Conservation (phyloP, 2,113 vertebrate species). For the Rhinopomastus cyanomelas region DNA sequence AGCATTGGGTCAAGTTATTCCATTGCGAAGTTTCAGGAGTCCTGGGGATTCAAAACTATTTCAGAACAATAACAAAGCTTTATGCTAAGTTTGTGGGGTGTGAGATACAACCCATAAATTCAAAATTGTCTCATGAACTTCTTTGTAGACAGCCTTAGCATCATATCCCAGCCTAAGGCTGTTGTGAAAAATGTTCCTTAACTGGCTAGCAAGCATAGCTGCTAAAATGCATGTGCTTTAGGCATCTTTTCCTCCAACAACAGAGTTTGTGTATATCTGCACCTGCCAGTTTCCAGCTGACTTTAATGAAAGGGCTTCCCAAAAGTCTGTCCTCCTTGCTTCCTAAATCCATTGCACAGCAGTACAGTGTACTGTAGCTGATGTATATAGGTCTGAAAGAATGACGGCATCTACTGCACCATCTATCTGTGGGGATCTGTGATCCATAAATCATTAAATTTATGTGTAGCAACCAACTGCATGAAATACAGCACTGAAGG, state of each 20-base stretch:
- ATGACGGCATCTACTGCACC: neutral
- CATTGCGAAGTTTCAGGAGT: neutral
- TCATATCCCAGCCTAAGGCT: neutral
- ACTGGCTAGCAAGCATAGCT: fast-evolving
- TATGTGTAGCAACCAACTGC: neutral
- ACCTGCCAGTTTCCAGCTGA: neutral
- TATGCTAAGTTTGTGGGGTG: neutral
- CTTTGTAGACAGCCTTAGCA: neutral
- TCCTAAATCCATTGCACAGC: fast-evolving
- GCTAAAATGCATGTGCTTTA: neutral
- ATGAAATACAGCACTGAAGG: neutral
- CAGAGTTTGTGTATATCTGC: neutral
- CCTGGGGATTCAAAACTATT: neutral
- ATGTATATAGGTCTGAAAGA: neutral
- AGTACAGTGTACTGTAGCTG: neutral
- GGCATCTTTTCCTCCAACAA: neutral
- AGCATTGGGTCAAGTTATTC: neutral
- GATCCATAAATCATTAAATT: neutral
- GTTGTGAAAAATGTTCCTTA: neutral
- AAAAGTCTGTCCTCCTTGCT: neutral
- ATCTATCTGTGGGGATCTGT: neutral
- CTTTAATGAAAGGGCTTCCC: neutral
- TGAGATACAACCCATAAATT: neutral
- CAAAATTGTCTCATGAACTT: neutral
- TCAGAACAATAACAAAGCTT: neutral